A percentile compares a stretch with the other conserved stretches of the same genome.
phyloP scores from a whole-genome alignment of 2,888 invertebrate species.

The Mesoligia furuncula region DNA sequence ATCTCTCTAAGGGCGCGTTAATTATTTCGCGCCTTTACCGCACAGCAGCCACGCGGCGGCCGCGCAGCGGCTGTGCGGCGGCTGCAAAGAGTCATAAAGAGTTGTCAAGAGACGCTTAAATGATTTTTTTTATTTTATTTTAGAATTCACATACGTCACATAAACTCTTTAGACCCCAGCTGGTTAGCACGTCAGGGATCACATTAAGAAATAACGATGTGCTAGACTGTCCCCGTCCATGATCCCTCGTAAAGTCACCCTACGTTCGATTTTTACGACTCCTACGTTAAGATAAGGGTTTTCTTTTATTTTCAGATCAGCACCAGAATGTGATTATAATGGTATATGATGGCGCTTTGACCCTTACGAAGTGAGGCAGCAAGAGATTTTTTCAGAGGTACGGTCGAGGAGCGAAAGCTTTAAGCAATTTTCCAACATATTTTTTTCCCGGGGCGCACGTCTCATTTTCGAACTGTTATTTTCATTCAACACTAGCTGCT shows the following conservation, averaged over 20 bases:
- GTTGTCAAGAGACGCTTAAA: no score
- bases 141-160: conserved; percentile 3
- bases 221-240: conserved; percentile 46
- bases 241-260: conserved; percentile 59
- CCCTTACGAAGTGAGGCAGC: conserved; percentile 6
- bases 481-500: no score
- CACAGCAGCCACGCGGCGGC: no score
- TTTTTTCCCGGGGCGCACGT: not conserved
- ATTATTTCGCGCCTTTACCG: no score
- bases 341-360: conserved; percentile 39
- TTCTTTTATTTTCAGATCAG: conserved; percentile 63
- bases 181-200: conserved; percentile 42
- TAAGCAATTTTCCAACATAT: not conserved
- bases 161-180: conserved; percentile 7
- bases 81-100: no score
- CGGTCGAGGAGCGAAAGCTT: not conserved
- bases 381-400: not conserved
- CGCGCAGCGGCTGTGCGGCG: no score
- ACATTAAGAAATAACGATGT: conserved; percentile 61
- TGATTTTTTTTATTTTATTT: not conserved
- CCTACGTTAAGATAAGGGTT: conserved; percentile 49
- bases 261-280: conserved; percentile 58
- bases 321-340: conserved; percentile 60
- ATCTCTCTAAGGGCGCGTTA: not conserved
- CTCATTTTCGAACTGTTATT: not conserved